Percentiles rank a stretch among this genome's conserved stretches.
Conservation (phyloP, 2,888 invertebrate genomes). For the Argyresthia albistria region DNA sequence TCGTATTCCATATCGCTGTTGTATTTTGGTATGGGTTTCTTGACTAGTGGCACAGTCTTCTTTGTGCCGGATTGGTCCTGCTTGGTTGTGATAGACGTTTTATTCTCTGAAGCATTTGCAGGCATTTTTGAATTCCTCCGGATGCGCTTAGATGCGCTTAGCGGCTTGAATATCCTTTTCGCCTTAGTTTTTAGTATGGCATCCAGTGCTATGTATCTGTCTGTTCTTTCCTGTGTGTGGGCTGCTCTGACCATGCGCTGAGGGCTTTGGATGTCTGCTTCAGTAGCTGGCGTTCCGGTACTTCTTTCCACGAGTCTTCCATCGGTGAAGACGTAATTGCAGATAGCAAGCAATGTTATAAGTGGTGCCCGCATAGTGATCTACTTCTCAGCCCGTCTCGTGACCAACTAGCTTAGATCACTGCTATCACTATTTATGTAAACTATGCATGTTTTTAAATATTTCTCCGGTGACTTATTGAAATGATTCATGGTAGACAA, state of each 20-base stretch:
- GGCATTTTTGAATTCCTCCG: neutral
- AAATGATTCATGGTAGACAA: no score
- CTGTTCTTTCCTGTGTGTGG: neutral
- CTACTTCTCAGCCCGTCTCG: neutral
- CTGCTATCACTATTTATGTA: neutral
- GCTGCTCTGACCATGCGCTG: neutral
- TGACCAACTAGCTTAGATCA: slow-evolving; percentile 23
- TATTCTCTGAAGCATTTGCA: neutral
- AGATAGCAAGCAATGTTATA: slow-evolving; percentile 18
- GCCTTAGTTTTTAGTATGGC: no score
- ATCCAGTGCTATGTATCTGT: no score
- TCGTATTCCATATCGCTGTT: slow-evolving; percentile 34
- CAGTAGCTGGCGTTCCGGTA: slow-evolving; percentile 14
- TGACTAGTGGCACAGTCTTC: slow-evolving; percentile 19
- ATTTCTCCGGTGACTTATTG: neutral
- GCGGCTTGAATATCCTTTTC: neutral
- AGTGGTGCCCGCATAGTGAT: neutral
- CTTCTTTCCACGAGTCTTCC: slow-evolving; percentile 29
- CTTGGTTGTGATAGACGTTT: neutral
- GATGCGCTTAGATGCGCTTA: neutral
- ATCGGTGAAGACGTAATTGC: slow-evolving; percentile 15
- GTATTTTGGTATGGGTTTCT: slow-evolving; percentile 51
- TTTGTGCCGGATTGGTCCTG: neutral
- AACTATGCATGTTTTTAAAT: neutral
- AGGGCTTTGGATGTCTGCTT: neutral